A percentile compares a stretch with the other conserved stretches of the same genome.
Evolutionary conservation across 2,113 vertebrate genomes (phyloP).

Genomic region (Heloderma charlesbogerti): DNA sequence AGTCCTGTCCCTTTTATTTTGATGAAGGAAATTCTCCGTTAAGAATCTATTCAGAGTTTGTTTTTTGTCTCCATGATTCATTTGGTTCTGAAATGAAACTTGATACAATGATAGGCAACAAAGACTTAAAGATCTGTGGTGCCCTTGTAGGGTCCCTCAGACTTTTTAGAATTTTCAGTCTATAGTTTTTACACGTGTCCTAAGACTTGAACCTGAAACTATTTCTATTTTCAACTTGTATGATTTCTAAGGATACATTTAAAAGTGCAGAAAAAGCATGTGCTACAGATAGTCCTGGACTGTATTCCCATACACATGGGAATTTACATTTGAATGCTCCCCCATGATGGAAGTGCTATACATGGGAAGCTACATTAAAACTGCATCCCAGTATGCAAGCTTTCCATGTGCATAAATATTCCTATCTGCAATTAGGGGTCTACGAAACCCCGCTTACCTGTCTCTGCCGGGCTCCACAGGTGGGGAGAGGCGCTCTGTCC

Average conservation of each 20-base stretch:
- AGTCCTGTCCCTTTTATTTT: constrained; percentile 92
- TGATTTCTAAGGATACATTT: background rate
- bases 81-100: constrained; percentile 90
- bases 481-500: too few species aligned
- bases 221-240: background rate
- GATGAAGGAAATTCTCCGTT: constrained; percentile 89
- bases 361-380: background rate
- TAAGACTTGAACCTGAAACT: background rate
- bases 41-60: constrained; percentile 92
- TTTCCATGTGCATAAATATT: background rate
- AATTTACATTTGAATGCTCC: background rate
- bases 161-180: background rate
- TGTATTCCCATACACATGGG: background rate
- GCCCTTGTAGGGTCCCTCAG: background rate
- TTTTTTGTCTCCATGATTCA: constrained; percentile 92
- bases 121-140: background rate
- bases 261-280: background rate
- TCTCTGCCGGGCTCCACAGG: too few species aligned
- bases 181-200: background rate
- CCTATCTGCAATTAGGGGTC: background rate
- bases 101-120: background rate
- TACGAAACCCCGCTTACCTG: too few species aligned
- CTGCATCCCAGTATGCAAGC: background rate
- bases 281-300: background rate
- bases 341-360: background rate